Conservation (phyloP, 2,797 vertebrate genomes). For the Hybognathus amarus region DNA sequence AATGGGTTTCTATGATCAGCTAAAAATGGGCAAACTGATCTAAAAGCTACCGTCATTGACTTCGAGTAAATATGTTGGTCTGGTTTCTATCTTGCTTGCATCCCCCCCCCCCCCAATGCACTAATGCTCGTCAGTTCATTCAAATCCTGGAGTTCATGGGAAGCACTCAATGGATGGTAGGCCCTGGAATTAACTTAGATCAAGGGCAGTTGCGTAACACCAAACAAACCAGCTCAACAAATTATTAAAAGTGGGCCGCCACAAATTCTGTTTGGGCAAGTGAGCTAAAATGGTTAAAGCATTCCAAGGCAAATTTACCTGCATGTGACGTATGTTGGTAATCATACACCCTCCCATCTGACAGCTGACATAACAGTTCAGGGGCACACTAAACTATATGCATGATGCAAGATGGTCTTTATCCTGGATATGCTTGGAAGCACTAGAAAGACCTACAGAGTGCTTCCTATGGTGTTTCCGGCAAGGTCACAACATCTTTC, state of each 20-base stretch:
- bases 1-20: not conserved
- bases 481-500: constrained; percentile 68
- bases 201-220: constrained; percentile 54
- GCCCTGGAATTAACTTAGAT: constrained; percentile 54
- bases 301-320: constrained; percentile 1
- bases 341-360: constrained; percentile 3
- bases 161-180: constrained; percentile 9
- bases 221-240: constrained; percentile 41
- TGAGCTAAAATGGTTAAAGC: constrained; percentile 6
- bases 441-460: constrained; percentile 16
- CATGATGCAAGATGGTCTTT: constrained; percentile 25
- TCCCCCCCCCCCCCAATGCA: not conserved
- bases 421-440: constrained; percentile 43
- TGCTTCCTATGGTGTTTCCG: constrained; percentile 57
- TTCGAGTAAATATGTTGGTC: not conserved
- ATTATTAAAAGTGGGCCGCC: constrained; percentile 35
- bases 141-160: constrained; percentile 41
- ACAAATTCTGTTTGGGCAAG: not conserved
- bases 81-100: constrained; percentile 1
- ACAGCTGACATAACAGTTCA: constrained; percentile 26
- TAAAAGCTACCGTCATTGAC: constrained; percentile 3
- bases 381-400: constrained; percentile 26
- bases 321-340: not conserved
- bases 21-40: constrained; percentile 13
- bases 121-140: not conserved